phyloP scores from a whole-genome alignment of 2,113 vertebrate species.

The Catharus fuscescens region DNA sequence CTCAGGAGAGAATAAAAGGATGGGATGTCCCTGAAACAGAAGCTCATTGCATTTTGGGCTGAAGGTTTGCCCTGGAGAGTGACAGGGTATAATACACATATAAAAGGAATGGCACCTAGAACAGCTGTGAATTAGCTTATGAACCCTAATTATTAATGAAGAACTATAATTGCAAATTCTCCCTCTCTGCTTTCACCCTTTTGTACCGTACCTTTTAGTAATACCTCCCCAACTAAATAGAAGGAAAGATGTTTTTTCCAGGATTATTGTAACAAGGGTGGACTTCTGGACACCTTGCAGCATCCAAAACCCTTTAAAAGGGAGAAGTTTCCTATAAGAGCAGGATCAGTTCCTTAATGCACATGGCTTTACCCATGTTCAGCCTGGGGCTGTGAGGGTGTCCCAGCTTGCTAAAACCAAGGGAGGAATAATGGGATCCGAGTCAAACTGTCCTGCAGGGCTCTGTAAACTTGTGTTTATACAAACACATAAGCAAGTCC shows the following conservation, averaged over 20 bases:
- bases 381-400: background rate
- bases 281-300: background rate
- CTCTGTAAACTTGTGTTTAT: background rate
- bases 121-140: slow-evolving; percentile 22
- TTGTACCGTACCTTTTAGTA: background rate
- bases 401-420: background rate
- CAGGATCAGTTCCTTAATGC: background rate
- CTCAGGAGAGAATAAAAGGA: background rate
- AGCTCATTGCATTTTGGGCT: background rate
- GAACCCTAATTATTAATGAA: slow-evolving; percentile 29
- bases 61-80: background rate
- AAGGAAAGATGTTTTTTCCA: background rate
- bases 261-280: background rate
- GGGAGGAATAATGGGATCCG: background rate
- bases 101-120: slow-evolving; percentile 30
- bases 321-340: background rate
- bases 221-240: background rate
- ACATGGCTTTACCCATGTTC: background rate
- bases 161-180: slow-evolving; percentile 3
- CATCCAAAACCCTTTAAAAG: background rate
- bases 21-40: background rate
- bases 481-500: background rate
- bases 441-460: background rate
- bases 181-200: background rate
- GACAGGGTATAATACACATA: background rate